phyloP scores from a whole-genome alignment of 2,888 invertebrate species.

The Sericinus montela region DNA sequence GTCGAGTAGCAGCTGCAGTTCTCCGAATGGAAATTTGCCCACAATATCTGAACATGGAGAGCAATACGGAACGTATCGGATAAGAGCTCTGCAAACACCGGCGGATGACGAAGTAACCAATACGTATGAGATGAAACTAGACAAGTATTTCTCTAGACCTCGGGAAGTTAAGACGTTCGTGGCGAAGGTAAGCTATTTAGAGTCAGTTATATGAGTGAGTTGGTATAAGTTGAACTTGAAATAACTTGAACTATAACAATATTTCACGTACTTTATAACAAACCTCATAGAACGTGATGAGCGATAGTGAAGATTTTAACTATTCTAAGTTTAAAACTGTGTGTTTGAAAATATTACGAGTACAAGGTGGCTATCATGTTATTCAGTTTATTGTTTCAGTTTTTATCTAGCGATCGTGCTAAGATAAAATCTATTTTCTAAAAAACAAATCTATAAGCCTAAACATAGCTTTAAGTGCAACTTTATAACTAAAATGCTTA shows the following conservation, averaged over 20 bases:
- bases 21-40: constrained; percentile 64
- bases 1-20: constrained; percentile 68
- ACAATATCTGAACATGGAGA: constrained; percentile 69
- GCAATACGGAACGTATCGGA: constrained; percentile 58
- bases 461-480: no score
- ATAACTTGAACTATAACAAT: no score
- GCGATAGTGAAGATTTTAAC: not conserved
- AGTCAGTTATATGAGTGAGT: no score
- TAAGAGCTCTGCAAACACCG: constrained; percentile 40
- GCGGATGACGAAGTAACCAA: constrained; percentile 39
- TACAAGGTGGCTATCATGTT: not conserved
- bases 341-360: not conserved
- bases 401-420: no score
- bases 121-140: constrained; percentile 59
- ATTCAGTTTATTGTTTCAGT: no score
- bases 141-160: constrained; percentile 66
- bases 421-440: no score
- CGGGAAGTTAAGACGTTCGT: constrained; percentile 54
- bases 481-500: no score
- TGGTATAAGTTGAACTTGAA: no score
- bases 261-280: constrained; percentile 9
- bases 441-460: no score
- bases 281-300: not conserved
- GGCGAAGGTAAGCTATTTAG: constrained; percentile 63
- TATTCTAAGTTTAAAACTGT: not conserved